Conservation (phyloP, 1,140 invertebrate species). For the Hyposmocoma kahamanoa region DNA sequence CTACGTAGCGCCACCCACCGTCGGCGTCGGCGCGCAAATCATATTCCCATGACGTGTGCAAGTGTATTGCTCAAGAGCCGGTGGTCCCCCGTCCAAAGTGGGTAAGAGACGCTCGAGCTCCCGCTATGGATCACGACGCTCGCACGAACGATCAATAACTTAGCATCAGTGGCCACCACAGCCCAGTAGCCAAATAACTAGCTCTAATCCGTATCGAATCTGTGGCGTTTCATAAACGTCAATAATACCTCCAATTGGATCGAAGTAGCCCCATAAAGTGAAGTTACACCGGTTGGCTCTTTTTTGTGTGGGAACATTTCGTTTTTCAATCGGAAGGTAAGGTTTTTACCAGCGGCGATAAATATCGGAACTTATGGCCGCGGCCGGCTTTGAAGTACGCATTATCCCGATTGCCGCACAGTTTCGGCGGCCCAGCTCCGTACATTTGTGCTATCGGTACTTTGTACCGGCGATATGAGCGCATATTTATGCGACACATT, state of each 20-base stretch:
- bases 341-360: slow-evolving; percentile 53
- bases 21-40: too few relatives aligned
- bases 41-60: slow-evolving; percentile 39
- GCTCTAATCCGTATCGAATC: slow-evolving; percentile 57
- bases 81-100: too few relatives aligned
- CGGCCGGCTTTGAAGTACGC: slow-evolving; percentile 54
- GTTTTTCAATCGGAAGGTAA: slow-evolving; percentile 58
- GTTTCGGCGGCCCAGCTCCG: too few relatives aligned
- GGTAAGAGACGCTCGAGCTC: too few relatives aligned
- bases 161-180: slow-evolving; percentile 58
- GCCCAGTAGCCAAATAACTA: slow-evolving; percentile 58
- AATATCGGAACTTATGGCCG: slow-evolving; percentile 59
- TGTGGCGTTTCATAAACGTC: slow-evolving; percentile 37
- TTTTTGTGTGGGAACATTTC: slow-evolving; percentile 54
- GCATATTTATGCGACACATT: too few relatives aligned
- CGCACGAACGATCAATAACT: slow-evolving; percentile 50
- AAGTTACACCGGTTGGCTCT: slow-evolving; percentile 14
- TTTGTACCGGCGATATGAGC: too few relatives aligned
- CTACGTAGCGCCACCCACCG: too few relatives aligned
- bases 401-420: slow-evolving; percentile 43
- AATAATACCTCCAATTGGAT: slow-evolving; percentile 46
- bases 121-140: too few relatives aligned
- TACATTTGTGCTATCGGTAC: too few relatives aligned
- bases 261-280: slow-evolving; percentile 36
- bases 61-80: slow-evolving; percentile 24